Base-by-base conservation (phyloP, 2,888 invertebrate genomes). In the Zaprionus bogoriensis region DNA sequence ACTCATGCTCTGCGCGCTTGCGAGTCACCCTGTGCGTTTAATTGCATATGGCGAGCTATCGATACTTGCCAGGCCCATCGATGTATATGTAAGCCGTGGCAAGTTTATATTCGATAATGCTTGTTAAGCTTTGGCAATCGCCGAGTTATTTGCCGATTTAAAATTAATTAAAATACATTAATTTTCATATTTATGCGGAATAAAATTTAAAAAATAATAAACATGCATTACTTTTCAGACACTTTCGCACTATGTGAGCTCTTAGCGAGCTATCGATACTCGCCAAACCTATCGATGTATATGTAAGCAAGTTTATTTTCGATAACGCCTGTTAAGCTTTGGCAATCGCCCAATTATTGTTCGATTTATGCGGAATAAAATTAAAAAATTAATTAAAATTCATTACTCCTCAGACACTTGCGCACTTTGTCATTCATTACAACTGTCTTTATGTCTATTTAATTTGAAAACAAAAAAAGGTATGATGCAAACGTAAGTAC, bases 401-500 rank as follows among this genome's bases (percentile, higher is more conserved):
- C 14, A 14, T 36, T 32, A 17, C 2, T 9, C n/a, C n/a, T 27
- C 10, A 0, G 27, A 27, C 27, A 10, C 10, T 10, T 17, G 7
- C n/a, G 7, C n/a, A 36, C 7, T 36, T 36, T 9, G 32, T 36
- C 32, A 9, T 50, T n/a, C n/a, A 41, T 50, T 61, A 55, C 48
- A 80, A 65, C 38, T 64, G 64, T 65, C 62, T 75, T 74, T 62
- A 63, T 61, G 38, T 74, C 62, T 74, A 77, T 62, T 67, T 67
- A 59, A 45, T 61, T 62, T 36, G 41, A 69, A 58, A 65, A 80
- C n/a, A n/a, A n/a, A n/a, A n/a, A n/a, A n/a, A n/a, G n/a, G n/a
- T n/a, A 72, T 72, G 47, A 70, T 63, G 58, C 54, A 65, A 77
- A 63, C 54, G 55, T 67, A 78, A 82, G 77, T 80, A 86, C 65